Conservation (phyloP, 2,888 invertebrate species). For the Drosophila barbarae region DNA sequence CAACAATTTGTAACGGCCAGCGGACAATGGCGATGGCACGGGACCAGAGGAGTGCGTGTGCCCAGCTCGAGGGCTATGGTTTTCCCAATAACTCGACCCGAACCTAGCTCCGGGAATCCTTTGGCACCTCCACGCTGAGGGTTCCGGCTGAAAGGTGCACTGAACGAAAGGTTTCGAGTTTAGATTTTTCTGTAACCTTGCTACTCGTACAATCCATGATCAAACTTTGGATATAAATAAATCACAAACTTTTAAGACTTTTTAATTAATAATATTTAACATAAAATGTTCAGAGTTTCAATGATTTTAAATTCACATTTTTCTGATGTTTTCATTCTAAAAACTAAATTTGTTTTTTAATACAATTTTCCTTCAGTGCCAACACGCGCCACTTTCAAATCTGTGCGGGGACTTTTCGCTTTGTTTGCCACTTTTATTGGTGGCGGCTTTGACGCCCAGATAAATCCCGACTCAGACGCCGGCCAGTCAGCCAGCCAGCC, state of each 20-base stretch:
- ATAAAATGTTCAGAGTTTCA: not conserved
- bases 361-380: constrained; percentile 29
- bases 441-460: constrained; percentile 55
- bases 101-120: constrained; percentile 1
- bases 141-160: constrained; percentile 29
- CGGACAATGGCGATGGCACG: constrained; percentile 49
- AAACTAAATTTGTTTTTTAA: not conserved
- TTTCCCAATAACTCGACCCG: constrained; percentile 23
- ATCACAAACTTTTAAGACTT: too few relatives aligned
- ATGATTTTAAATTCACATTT: not conserved
- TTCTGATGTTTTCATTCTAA: not conserved
- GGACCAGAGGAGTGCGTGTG: constrained; percentile 45
- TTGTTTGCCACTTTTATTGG: constrained; percentile 68
- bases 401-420: constrained; percentile 47
- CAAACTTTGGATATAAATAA: not conserved
- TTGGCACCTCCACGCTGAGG: constrained; percentile 31
- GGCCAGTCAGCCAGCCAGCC: constrained; percentile 42
- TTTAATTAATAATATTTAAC: too few relatives aligned
- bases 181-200: too few relatives aligned
- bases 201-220: too few relatives aligned
- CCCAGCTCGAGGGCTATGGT: constrained; percentile 14
- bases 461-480: constrained; percentile 46
- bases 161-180: not conserved
- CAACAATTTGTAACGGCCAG: constrained; percentile 79
- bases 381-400: constrained; percentile 55